Conservation (phyloP, 1,140 invertebrate genomes). For the Meloidogyne floridensis region DNA sequence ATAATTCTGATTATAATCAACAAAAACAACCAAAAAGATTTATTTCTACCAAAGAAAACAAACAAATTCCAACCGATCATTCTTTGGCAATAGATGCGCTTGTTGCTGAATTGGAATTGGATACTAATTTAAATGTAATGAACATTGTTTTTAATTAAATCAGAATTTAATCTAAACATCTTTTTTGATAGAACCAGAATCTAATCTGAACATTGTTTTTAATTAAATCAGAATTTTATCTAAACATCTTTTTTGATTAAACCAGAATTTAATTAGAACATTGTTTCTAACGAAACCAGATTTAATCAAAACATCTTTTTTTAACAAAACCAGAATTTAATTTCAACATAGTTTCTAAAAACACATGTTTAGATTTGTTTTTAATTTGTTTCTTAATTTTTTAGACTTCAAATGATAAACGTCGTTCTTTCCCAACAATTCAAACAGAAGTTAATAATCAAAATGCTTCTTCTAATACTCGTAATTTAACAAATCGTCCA, state of each 20-base stretch:
- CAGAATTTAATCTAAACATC: no score
- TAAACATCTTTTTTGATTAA: no score
- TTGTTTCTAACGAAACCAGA: no score
- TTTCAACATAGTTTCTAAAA: no score
- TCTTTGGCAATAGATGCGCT: constrained; percentile 56
- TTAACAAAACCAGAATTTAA: no score
- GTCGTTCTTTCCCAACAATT: constrained; percentile 57
- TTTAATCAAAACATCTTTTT: no score
- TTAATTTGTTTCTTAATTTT: background rate
- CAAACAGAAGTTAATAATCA: constrained; percentile 35
- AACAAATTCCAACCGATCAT: constrained; percentile 37
- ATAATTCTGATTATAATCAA: background rate
- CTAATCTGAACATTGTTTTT: no score
- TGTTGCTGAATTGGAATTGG: constrained; percentile 62
- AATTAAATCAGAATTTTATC: no score
- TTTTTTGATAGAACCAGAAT: no score
- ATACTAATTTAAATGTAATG: constrained; percentile 50
- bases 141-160: no score
- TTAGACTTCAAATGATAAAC: constrained; percentile 43
- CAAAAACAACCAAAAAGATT: background rate
- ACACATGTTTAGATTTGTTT: background rate
- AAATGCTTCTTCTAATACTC: constrained; percentile 6
- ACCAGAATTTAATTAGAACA: no score
- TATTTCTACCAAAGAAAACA: background rate
- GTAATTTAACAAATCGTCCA: background rate